Percentiles rank a stretch among this genome's conserved stretches.
Conservation (phyloP, 2,113 vertebrate species). For the Balaeniceps rex region DNA sequence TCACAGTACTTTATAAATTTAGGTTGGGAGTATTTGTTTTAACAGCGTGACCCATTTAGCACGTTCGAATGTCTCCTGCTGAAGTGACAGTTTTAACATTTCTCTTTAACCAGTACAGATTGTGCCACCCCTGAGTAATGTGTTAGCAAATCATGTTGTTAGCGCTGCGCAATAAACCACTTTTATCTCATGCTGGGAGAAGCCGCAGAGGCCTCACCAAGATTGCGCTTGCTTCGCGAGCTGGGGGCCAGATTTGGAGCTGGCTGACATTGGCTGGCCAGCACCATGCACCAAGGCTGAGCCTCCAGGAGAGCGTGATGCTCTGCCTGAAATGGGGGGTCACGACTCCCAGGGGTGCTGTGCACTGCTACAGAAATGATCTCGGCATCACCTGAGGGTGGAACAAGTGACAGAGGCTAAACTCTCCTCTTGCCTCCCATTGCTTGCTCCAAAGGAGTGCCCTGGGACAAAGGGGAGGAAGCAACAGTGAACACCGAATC, state of each 20-base stretch:
- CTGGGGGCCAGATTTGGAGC: background rate
- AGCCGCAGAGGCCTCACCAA: rapidly evolving
- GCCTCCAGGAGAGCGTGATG: background rate
- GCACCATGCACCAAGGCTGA: background rate
- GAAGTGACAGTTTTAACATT: conserved; percentile 37
- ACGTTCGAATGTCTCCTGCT: background rate
- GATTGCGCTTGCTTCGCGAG: rapidly evolving
- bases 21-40: background rate
- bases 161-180: background rate
- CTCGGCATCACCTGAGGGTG: background rate
- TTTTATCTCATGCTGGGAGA: background rate
- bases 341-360: background rate
- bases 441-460: background rate
- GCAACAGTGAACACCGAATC: background rate
- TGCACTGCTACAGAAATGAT: background rate
- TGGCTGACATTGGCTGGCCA: background rate
- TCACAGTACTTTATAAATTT: background rate
- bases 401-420: background rate
- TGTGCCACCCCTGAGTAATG: conserved; percentile 18
- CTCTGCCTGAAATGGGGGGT: background rate
- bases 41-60: background rate
- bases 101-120: background rate
- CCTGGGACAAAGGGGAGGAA: background rate
- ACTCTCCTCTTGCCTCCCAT: background rate
- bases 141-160: background rate